Base-by-base conservation (phyloP, 2,888 invertebrate species). In the Malthinus seriepunctatus region DNA sequence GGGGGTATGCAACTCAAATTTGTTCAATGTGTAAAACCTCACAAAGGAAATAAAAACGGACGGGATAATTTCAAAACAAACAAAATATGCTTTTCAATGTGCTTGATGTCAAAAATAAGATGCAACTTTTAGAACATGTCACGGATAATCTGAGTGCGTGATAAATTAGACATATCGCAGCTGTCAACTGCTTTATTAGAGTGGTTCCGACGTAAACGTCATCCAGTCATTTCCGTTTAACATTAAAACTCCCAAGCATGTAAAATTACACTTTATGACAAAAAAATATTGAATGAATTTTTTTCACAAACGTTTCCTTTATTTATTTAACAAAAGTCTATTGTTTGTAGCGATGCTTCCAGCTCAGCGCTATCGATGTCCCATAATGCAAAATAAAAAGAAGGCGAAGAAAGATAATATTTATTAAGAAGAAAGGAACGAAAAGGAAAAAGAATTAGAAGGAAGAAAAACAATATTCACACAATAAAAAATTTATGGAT, bases 101-200 rank as follows among this genome's bases (percentile, higher is more conserved):
- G 56, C 49, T 51, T 39, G 51, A 31, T 57, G 52, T 63, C 60
- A 60, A 60, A 51, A 62, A 63, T 56, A 42, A 42, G 58, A 64
- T 63, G 59, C 59, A 50, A 65, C 60, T 67, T 66, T 66, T 65
- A 69, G 61, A 64, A 71, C 67, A 65, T 63, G 68, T 66, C 65
- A 58, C 63, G 63, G 64, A 63, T 66, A 65, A 67, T 63, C 65
- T 63, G 59, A 64, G 67, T 62, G 62, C 66, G 67, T 71, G 70
- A 72, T 71, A 72, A 72, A 72, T 72, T 72, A 70, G 71, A 71
- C 70, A 69, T 71, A 72, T 71, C 71, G 68, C 71, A 71, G 70
- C 71, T 71, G 71, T 72, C 72, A 70, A 69, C 67, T 65, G 68
- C 65, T 69, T 69, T 70, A 72, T 72, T 71, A 72, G 63, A 50